Evolutionary conservation across 2,888 invertebrate genomes (phyloP), one percentile per base, ranked within the genome.

Genomic region (Zhuqinia jingwanae): DNA sequence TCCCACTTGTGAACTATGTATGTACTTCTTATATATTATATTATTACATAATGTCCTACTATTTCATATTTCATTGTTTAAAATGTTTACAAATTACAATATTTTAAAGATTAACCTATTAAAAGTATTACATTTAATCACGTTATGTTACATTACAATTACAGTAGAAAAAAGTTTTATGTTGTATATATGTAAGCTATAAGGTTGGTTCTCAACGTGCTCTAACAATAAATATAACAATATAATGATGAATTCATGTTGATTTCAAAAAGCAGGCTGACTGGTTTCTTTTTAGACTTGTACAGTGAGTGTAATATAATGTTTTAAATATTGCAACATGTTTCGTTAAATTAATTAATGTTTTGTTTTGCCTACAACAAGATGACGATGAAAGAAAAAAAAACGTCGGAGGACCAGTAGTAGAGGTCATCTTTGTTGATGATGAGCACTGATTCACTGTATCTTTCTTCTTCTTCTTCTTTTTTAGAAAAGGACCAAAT

Each of bases 391-490:
- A 65, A 65, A 36, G 27, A 65, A 36, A 13, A 50, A 10, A 53
- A 50, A 30, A 73, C 13, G 15, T 50, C 27, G 15, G 65, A 36
- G 11, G 20, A 36, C 36, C 36, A 36, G 36, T 6, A 36, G 36
- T 36, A 11, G 22, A 70, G 5, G 1, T 42, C 45, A 73, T 73
- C 22, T 73, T 50, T 27, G 15, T 20, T 11, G 5, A 58, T 10
- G 20, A 68, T 45, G 45, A 70, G 47, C 70, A 75, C 75, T 75
- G 68, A 45, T 68, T 47, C 45, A 68, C 68, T 20, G 30, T 60
- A 20, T 25, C 25, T 25, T 58, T 8, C 1, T 25, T 5, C 2
- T 56, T 20, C 15, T 17, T 20, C 2, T 13, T 50, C n/a, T 3
- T 50, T 53, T 53, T 60, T 60, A 5, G 15, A 60, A 22, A 65